Evolutionary conservation across 2,113 vertebrate genomes (phyloP).

Genomic region (Percina caprodes): DNA sequence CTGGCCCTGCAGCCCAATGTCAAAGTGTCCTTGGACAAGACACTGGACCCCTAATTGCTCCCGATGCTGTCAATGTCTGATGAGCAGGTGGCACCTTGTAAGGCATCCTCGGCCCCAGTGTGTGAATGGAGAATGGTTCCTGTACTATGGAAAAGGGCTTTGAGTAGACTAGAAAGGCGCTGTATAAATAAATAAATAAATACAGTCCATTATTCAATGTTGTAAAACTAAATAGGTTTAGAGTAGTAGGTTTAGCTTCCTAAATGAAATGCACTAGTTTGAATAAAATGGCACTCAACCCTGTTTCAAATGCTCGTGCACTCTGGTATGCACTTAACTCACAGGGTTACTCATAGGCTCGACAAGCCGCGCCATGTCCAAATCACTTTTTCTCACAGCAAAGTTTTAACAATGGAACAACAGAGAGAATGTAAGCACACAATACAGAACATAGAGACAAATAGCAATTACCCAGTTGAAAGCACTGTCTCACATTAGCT

Average conservation of each 20-base stretch:
- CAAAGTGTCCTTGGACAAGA: too few relatives aligned
- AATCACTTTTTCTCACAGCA: slow-evolving; percentile 71
- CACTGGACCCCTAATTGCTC: too few relatives aligned
- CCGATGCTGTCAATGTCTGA: too few relatives aligned
- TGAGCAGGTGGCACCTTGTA: too few relatives aligned
- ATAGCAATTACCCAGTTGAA: slow-evolving; percentile 70
- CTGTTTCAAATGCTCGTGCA: neutral
- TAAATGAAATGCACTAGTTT: neutral
- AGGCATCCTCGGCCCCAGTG: too few relatives aligned
- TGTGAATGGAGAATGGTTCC: too few relatives aligned
- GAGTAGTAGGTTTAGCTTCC: neutral
- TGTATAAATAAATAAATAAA: too few relatives aligned
- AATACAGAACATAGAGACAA: slow-evolving; percentile 60
- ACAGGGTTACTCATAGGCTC: slow-evolving; percentile 51
- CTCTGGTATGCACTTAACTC: slow-evolving; percentile 68
- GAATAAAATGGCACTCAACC: neutral
- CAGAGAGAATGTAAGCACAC: slow-evolving; percentile 64
- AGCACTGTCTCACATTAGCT: slow-evolving; percentile 31
- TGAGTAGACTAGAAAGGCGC: too few relatives aligned
- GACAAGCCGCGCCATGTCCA: slow-evolving; percentile 74
- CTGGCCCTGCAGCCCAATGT: too few relatives aligned
- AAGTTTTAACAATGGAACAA: slow-evolving; percentile 69
- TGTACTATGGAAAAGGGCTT: too few relatives aligned
- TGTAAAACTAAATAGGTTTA: too few relatives aligned
- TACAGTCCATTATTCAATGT: too few relatives aligned